A percentile compares a stretch with the other conserved stretches of the same genome.
phyloP scores from a whole-genome alignment of 1,140 invertebrate genomes.

The Zaprionus africanus region DNA sequence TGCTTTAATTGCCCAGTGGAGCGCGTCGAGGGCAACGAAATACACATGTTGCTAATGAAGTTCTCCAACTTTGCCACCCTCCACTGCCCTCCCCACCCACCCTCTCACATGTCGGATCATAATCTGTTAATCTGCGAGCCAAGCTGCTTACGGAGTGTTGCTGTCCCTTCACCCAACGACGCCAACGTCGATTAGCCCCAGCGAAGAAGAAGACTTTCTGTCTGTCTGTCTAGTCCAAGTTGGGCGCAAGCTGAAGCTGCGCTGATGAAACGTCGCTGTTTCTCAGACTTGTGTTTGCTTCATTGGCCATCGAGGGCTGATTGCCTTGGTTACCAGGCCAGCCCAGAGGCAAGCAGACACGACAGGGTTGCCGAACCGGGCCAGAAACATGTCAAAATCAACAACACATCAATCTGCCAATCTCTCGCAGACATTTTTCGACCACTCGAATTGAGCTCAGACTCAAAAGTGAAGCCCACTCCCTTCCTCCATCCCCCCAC shows the following conservation, averaged over 20 bases:
- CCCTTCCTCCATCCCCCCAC: no score
- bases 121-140: constrained; percentile 75
- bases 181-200: constrained; percentile 29
- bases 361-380: constrained; percentile 5
- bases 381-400: constrained; percentile 29
- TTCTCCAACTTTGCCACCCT: constrained; percentile 34
- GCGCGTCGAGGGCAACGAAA: constrained; percentile 58
- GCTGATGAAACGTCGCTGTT: background rate
- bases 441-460: constrained; percentile 1
- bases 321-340: constrained; percentile 33
- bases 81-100: background rate
- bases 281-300: constrained; percentile 42
- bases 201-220: background rate
- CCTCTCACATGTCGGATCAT: constrained; percentile 71
- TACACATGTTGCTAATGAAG: constrained; percentile 77
- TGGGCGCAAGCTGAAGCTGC: background rate
- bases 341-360: constrained; percentile 1
- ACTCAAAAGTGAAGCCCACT: constrained; percentile 22
- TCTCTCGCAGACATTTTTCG: constrained; percentile 9
- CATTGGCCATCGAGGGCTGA: constrained; percentile 18
- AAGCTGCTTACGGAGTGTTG: constrained; percentile 39
- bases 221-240: no score
- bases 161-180: background rate
- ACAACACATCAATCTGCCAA: constrained; percentile 42
- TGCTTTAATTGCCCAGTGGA: constrained; percentile 76